These are phyloP conservation scores for Elymnias hypermnestra DNA, from an alignment of 1,140 invertebrate genomes.

Conservation along the genomic window DNA sequence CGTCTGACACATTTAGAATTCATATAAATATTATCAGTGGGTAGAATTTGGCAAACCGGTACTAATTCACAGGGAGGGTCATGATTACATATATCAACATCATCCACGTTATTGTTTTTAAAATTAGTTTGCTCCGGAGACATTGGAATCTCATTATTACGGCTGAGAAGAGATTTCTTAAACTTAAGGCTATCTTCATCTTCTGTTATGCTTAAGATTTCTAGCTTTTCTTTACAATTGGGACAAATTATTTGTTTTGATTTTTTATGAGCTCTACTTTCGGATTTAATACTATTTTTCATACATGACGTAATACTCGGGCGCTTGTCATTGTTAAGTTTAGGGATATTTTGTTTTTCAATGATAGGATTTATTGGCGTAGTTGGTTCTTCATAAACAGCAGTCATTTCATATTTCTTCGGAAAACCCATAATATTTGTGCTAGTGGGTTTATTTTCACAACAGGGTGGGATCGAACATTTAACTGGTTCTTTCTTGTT, in stretches of 20 bases:
- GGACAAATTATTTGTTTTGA: slow-evolving; percentile 42
- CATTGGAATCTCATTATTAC: slow-evolving; percentile 21
- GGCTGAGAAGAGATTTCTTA: slow-evolving; percentile 19
- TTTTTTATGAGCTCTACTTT: slow-evolving; percentile 31
- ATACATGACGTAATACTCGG: not conserved
- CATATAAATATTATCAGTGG: slow-evolving; percentile 28
- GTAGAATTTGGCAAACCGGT: slow-evolving; percentile 52
- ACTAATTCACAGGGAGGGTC: slow-evolving; percentile 50
- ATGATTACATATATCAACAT: slow-evolving; percentile 39
- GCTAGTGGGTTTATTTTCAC: slow-evolving; percentile 33
- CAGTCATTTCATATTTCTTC: slow-evolving; percentile 18
- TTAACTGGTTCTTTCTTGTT: slow-evolving; percentile 11
- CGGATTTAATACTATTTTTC: slow-evolving; percentile 9
- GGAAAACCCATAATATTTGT: slow-evolving; percentile 19
- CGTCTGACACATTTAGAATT: slow-evolving; percentile 33
- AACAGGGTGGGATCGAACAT: too few relatives aligned
- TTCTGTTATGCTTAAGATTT: slow-evolving; percentile 40
- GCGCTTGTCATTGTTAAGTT: slow-evolving; percentile 1
- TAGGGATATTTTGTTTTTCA: slow-evolving; percentile 13
- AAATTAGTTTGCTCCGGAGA: slow-evolving; percentile 14
- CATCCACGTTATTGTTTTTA: slow-evolving; percentile 22
- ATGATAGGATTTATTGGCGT: slow-evolving; percentile 7
- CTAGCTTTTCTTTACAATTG: slow-evolving; percentile 50
- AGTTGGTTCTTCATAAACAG: slow-evolving; percentile 14
- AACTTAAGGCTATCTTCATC: slow-evolving; percentile 37